These are phyloP conservation scores for Anticlea derivata DNA, from an alignment of 2,888 invertebrate species.

Conservation along the genomic window DNA sequence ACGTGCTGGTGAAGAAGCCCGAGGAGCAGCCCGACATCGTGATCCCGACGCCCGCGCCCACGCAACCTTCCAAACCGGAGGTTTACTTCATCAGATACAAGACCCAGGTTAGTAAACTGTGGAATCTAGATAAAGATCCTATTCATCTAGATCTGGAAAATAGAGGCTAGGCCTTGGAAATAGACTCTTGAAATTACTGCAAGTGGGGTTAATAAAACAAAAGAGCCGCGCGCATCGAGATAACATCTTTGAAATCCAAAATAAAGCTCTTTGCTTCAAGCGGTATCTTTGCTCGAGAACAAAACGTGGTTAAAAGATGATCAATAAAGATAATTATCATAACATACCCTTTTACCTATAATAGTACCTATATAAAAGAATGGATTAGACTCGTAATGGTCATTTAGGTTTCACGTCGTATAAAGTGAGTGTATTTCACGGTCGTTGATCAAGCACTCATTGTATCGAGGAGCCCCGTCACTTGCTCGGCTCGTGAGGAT, in stretches of 20 bases:
- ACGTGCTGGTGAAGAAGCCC: conserved; percentile 94
- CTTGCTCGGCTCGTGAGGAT: conserved; percentile 32
- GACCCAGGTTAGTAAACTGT: conserved; percentile 85
- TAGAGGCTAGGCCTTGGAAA: not conserved
- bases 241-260: conserved; percentile 17
- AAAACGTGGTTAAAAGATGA: not conserved
- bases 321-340: conserved; percentile 2
- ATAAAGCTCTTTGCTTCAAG: not conserved
- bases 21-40: conserved; percentile 92
- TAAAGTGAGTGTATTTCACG: conserved; percentile 23
- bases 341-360: too few species aligned
- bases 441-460: conserved; percentile 23
- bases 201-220: conserved; percentile 22
- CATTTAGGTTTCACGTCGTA: not conserved
- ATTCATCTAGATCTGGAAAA: not conserved
- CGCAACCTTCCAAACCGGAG: conserved; percentile 94
- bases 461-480: conserved; percentile 24
- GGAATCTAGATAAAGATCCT: not conserved
- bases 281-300: not conserved
- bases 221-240: conserved; percentile 11
- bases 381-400: not conserved
- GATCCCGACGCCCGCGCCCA: conserved; percentile 91
- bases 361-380: too few species aligned
- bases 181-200: conserved; percentile 13
- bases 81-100: conserved; percentile 96